Percentiles rank a stretch among this genome's conserved stretches.
Conservation (phyloP, 2,797 vertebrate species). For the Eutrigla gurnardus region DNA sequence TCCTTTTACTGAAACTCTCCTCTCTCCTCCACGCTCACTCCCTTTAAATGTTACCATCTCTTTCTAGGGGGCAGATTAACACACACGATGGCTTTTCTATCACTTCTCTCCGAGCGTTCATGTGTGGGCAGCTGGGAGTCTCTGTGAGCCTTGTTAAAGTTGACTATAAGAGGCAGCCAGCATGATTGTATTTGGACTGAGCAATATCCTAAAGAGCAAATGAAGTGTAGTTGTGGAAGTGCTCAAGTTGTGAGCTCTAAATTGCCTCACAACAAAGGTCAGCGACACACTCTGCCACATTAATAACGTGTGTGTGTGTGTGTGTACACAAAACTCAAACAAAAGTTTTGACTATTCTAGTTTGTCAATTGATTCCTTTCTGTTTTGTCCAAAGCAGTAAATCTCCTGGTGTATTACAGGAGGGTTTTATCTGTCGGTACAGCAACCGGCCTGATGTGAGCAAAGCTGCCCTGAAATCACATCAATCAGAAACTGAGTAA, state of each 20-base stretch:
- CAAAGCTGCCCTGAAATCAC: neutral
- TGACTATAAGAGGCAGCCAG: constrained; percentile 45
- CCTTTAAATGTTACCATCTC: constrained; percentile 61
- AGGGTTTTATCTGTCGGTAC: neutral
- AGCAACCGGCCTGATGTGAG: neutral
- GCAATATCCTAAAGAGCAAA: constrained; percentile 22
- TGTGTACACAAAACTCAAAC: neutral
- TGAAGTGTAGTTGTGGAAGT: constrained; percentile 12
- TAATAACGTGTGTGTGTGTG: neutral
- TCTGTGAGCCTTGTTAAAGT: constrained; percentile 51
- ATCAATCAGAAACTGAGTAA: neutral
- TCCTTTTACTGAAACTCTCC: constrained; percentile 77
- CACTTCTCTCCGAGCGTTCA: constrained; percentile 37
- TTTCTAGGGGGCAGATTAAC: constrained; percentile 39
- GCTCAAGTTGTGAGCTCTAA: constrained; percentile 4
- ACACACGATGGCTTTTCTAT: constrained; percentile 43
- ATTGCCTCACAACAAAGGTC: constrained; percentile 29
- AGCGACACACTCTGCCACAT: neutral
- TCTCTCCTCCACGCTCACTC: constrained; percentile 53
- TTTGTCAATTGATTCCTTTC: neutral
- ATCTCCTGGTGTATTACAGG: neutral
- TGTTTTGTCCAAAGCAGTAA: neutral
- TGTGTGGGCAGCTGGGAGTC: constrained; percentile 38
- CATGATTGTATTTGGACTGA: constrained; percentile 21
- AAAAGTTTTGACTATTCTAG: neutral